Conservation (phyloP, 2,113 vertebrate species). For the Megaceryle maxima region DNA sequence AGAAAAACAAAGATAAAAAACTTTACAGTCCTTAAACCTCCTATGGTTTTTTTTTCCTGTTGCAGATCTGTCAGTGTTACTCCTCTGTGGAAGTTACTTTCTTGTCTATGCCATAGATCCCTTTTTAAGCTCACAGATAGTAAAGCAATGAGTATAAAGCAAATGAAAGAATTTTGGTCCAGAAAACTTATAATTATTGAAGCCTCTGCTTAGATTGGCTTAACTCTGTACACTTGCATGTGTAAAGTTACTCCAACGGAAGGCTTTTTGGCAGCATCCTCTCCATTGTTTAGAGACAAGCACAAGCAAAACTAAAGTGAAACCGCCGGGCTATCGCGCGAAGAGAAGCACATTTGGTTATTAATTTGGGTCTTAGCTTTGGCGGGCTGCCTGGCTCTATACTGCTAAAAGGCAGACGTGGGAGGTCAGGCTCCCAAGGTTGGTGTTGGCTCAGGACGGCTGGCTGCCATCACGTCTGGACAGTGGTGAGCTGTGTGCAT, state of each 20-base stretch:
- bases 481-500: background rate
- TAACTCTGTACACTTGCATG: background rate
- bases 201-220: background rate
- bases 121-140: background rate
- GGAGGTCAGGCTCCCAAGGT: background rate
- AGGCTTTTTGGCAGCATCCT: background rate
- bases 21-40: background rate
- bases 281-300: slow-evolving; percentile 14
- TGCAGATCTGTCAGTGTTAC: background rate
- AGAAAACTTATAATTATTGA: background rate
- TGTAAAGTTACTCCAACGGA: background rate
- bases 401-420: background rate
- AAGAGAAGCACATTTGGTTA: background rate
- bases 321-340: background rate
- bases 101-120: background rate
- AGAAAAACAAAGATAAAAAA: background rate
- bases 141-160: background rate
- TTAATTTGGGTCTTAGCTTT: background rate
- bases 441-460: background rate
- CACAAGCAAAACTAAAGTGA: background rate
- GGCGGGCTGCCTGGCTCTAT: background rate
- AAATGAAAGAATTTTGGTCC: background rate
- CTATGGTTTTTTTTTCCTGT: accelerated
- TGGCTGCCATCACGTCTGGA: background rate
- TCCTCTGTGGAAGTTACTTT: background rate